phyloP scores from a whole-genome alignment of 2,797 vertebrate genomes.

The Periparus ater region DNA sequence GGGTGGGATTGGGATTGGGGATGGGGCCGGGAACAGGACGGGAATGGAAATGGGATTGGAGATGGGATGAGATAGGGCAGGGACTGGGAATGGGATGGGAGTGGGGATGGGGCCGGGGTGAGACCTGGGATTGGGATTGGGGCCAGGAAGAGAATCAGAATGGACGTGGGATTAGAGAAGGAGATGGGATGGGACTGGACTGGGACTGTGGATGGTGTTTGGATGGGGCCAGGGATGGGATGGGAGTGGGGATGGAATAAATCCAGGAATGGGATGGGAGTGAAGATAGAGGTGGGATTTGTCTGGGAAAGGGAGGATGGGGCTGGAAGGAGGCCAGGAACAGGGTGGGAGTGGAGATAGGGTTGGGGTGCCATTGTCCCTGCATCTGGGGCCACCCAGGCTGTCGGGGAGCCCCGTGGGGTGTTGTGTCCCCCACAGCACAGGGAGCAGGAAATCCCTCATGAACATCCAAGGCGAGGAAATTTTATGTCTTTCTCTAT shows the following conservation, averaged over 20 bases:
- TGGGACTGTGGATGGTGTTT: not conserved
- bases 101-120: not conserved
- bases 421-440: not conserved
- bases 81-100: not conserved
- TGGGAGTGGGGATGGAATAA: not conserved
- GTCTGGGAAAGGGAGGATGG: not conserved
- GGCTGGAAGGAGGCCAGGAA: not conserved
- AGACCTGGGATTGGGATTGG: not conserved
- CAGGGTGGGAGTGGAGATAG: not conserved
- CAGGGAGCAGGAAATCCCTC: not conserved
- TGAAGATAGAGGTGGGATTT: not conserved
- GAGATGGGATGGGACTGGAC: not conserved
- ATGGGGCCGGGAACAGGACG: not conserved
- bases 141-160: not conserved
- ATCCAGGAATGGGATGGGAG: not conserved
- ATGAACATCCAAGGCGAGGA: not conserved
- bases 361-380: accelerated
- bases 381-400: accelerated
- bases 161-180: accelerated
- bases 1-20: not conserved
- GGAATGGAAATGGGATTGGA: not conserved
- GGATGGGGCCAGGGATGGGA: not conserved
- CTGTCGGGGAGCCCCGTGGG: accelerated
- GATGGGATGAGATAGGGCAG: not conserved
- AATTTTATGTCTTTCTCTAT: not conserved